Percentiles rank a stretch among this genome's conserved stretches.
Evolutionary conservation across 2,797 vertebrate species (phyloP).

Genomic region (Rhinophrynus dorsalis): DNA sequence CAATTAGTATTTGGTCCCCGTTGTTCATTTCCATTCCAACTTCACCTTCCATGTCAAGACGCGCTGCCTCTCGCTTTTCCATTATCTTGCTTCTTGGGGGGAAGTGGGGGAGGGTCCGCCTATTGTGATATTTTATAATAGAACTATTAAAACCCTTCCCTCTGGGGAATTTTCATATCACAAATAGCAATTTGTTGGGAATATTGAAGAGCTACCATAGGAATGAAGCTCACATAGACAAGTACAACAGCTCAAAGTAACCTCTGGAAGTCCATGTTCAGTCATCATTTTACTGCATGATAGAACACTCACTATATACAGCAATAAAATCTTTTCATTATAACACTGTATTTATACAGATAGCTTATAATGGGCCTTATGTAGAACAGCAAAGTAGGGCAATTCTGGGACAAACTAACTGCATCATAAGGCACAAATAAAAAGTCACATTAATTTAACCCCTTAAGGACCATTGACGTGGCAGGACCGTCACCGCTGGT

Average conservation of each 20-base stretch:
- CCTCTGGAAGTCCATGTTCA: conserved; percentile 1
- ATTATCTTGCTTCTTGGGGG: conserved; percentile 13
- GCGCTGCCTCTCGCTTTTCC: conserved; percentile 27
- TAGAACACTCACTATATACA: too few relatives aligned
- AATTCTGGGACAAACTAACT: too few relatives aligned
- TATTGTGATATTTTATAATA: conserved; percentile 22
- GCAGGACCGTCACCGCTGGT: too few relatives aligned
- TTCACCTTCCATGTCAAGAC: conserved; percentile 23
- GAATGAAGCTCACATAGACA: neutral
- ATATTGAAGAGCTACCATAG: conserved; percentile 14
- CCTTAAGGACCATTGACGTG: too few relatives aligned
- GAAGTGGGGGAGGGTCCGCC: conserved; percentile 3
- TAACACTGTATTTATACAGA: too few relatives aligned
- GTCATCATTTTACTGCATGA: conserved; percentile 30
- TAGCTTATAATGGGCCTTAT: too few relatives aligned
- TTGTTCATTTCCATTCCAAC: conserved; percentile 37
- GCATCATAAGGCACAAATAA: too few relatives aligned
- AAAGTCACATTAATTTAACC: too few relatives aligned
- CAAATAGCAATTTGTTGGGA: neutral
- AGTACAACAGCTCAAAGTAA: neutral
- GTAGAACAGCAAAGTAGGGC: too few relatives aligned
- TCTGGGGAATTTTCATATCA: conserved; percentile 2
- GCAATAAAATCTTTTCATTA: too few relatives aligned
- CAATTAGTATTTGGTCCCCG: conserved; percentile 42
- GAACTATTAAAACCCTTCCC: neutral